Conservation (phyloP, 2,113 vertebrate species). For the Bos javanicus region DNA sequence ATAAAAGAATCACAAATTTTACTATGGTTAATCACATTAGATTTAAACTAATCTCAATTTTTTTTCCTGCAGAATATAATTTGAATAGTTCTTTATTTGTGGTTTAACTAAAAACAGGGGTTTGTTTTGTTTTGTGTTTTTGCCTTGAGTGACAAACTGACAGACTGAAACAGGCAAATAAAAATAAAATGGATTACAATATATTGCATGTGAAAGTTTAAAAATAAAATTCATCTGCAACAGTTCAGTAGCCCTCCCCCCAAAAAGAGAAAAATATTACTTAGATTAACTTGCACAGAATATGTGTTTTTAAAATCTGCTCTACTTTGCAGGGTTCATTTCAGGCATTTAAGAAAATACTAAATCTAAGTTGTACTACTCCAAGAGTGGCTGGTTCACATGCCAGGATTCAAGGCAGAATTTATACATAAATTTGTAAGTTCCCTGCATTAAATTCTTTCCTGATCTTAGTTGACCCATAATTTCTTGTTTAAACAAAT, state of each 20-base stretch:
- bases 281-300: not conserved
- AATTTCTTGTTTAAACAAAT: not conserved
- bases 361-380: not conserved
- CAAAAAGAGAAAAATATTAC: not conserved
- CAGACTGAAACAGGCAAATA: not conserved
- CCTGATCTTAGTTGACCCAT: not conserved
- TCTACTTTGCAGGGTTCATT: not conserved
- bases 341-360: not conserved
- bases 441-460: slow-evolving; percentile 8
- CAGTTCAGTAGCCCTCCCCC: not conserved
- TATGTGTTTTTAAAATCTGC: not conserved
- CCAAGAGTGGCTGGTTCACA: not conserved
- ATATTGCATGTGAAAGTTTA: not conserved
- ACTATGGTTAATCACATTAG: not conserved
- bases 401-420: not conserved
- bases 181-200: not conserved
- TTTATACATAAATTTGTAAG: slow-evolving; percentile 11
- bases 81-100: not conserved
- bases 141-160: slow-evolving; percentile 11
- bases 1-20: slow-evolving; percentile 17
- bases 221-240: not conserved
- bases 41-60: slow-evolving; percentile 33
- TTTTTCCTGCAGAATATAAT: not conserved
- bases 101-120: not conserved
- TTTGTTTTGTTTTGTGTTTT: not conserved